Evolutionary conservation across 2,888 invertebrate species (phyloP), one percentile per base, ranked within the genome.

Genomic region (Charanyca ferruginea): DNA sequence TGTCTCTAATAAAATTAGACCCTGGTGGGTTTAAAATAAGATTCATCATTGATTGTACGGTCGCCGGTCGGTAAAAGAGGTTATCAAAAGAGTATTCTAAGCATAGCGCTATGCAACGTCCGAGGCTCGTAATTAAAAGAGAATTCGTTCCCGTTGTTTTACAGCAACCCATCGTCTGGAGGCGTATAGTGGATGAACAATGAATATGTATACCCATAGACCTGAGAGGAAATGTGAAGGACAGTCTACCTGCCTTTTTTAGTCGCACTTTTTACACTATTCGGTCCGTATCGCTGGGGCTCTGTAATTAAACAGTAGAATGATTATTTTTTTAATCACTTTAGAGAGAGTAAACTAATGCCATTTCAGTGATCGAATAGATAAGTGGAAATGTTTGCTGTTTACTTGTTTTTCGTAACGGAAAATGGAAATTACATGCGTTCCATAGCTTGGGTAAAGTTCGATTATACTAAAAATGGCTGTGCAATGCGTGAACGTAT

Each of bases 101-200:
- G 87, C 88, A 83, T 82, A 81, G 87, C 73, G 79, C 77, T 78
- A 74, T 81, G 86, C 82, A 86, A 77, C 89, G 89, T 86, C 87
- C 88, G 83, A 84, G 82, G 78, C 81, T 84, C 82, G 88, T 91
- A 90, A 90, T 91, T 91, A 90, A 90, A 90, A 89, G 88, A 87
- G 90, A 89, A 89, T 90, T 89, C 87, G 85, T 87, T 85, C 83
- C 83, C 83, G 89, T 90, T 90, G 90, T 90, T 90, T 89, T 89
- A 90, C 86, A 86, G 85, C 83, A 80, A 83, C 83, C 87, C 84
- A 84, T 85, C 86, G 89, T 90, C 90, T 90, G 88, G 86, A 84
- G 80, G 85, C 87, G 83, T 80, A 84, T 74, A 79, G 66, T 73
- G 74, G 82, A 81, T 81, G 83, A 84, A 81, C 81, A 85, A 85